phyloP scores from a whole-genome alignment of 2,888 invertebrate genomes.

The Pseudolycoriella hygida region DNA sequence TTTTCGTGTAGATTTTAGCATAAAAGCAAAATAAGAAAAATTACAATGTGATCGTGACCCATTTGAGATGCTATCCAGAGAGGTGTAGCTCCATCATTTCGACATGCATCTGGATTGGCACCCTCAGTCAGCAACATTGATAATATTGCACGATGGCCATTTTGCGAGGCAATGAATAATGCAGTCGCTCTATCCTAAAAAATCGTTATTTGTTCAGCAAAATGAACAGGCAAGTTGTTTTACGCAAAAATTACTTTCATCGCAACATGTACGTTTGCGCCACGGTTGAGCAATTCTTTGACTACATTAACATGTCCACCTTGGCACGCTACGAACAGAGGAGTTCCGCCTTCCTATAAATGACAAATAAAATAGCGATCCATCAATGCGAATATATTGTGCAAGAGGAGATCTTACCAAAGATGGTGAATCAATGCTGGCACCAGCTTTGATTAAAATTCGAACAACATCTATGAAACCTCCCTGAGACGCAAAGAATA shows the following conservation, averaged over 20 bases:
- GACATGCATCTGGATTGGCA: slow-evolving; percentile 51
- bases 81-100: slow-evolving; percentile 73
- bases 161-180: slow-evolving; percentile 84
- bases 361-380: slow-evolving; percentile 6
- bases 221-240: slow-evolving; percentile 1
- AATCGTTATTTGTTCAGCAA: background rate
- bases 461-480: slow-evolving; percentile 72
- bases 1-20: no score
- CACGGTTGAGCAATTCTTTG: slow-evolving; percentile 62
- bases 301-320: slow-evolving; percentile 81
- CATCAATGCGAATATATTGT: background rate
- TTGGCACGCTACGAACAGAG: slow-evolving; percentile 78
- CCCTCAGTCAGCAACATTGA: slow-evolving; percentile 53
- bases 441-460: slow-evolving; percentile 60
- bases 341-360: slow-evolving; percentile 83
- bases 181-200: slow-evolving; percentile 77
- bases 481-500: slow-evolving; percentile 89
- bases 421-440: slow-evolving; percentile 59
- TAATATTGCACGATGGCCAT: slow-evolving; percentile 72
- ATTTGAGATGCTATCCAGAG: slow-evolving; percentile 93
- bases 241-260: slow-evolving; percentile 52
- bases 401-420: slow-evolving; percentile 35
- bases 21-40: no score
- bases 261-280: slow-evolving; percentile 61
- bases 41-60: slow-evolving; percentile 66